Evolutionary conservation across 1,140 invertebrate genomes (phyloP).

Genomic region (Zaprionus nigranus): DNA sequence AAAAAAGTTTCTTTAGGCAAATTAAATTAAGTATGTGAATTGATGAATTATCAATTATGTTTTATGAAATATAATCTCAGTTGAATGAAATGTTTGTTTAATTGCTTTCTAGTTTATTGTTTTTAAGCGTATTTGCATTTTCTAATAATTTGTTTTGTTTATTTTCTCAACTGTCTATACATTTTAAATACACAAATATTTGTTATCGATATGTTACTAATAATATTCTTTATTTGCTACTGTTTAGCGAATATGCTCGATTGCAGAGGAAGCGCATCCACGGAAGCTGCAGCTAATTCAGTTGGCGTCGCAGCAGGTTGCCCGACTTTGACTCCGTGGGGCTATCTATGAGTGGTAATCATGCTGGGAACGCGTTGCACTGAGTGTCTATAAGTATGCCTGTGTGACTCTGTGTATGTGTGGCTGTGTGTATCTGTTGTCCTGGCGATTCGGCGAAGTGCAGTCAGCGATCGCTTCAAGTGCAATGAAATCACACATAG

Average conservation of each 20-base stretch:
- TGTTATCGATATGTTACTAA: background rate
- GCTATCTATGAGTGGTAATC: constrained; percentile 78
- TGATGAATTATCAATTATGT: too few species aligned
- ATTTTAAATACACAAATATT: background rate
- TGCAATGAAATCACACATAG: constrained; percentile 79
- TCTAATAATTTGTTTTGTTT: background rate
- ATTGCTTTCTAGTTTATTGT: too few species aligned
- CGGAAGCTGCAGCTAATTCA: constrained; percentile 64
- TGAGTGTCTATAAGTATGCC: constrained; percentile 10
- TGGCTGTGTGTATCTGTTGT: constrained; percentile 38
- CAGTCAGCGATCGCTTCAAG: constrained; percentile 48
- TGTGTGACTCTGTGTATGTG: constrained; percentile 15
- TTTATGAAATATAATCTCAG: too few species aligned
- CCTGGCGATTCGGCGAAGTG: constrained; percentile 58
- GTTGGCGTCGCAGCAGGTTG: constrained; percentile 77
- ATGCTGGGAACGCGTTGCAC: constrained; percentile 65
- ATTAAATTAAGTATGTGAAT: too few species aligned
- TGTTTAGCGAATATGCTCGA: constrained; percentile 20
- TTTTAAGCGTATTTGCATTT: background rate
- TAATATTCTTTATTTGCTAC: background rate
- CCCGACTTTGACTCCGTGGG: constrained; percentile 27
- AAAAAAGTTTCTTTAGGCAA: too few species aligned
- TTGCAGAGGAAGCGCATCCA: constrained; percentile 11
- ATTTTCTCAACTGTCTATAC: background rate
- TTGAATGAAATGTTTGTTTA: too few species aligned